A percentile compares a stretch with the other conserved stretches of the same genome.
These are phyloP conservation scores for Orcinus orca DNA, from an alignment of 2,113 vertebrate genomes.

Conservation along the genomic window DNA sequence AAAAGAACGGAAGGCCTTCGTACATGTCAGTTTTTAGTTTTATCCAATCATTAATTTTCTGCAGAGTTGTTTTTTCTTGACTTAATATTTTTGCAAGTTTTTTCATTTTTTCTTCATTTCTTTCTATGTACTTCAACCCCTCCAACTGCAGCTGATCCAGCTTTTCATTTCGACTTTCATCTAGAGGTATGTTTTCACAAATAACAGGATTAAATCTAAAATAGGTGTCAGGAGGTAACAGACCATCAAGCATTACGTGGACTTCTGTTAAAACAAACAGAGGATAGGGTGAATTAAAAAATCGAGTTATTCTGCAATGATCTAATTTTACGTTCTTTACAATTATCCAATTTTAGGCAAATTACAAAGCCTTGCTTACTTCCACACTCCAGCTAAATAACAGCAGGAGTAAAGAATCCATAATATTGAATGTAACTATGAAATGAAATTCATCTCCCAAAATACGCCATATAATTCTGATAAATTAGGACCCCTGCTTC, in stretches of 20 bases:
- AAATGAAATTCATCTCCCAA: conserved; percentile 4
- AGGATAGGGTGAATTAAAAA: not conserved
- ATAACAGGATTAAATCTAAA: conserved; percentile 97
- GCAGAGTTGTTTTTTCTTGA: conserved; percentile 89
- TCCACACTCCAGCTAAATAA: conserved; percentile 20
- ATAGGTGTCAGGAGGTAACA: conserved; percentile 92
- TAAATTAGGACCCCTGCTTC: not conserved
- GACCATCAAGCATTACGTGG: conserved; percentile 93
- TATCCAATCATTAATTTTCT: conserved; percentile 90
- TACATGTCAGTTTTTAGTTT: conserved; percentile 91
- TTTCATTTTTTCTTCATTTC: conserved; percentile 93
- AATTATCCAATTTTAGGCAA: not conserved
- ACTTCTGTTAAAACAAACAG: conserved; percentile 89
- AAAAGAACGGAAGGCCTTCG: conserved; percentile 85
- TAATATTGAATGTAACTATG: not conserved
- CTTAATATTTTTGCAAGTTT: conserved; percentile 89
- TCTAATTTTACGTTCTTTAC: conserved; percentile 6
- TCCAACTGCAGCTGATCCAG: conserved; percentile 90
- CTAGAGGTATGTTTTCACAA: conserved; percentile 93
- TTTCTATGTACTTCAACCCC: conserved; percentile 90
- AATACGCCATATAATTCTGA: not conserved
- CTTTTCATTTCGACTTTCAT: conserved; percentile 95
- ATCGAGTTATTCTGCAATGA: not conserved
- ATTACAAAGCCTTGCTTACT: conserved; percentile 37
- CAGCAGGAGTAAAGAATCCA: not conserved